phyloP scores from a whole-genome alignment of 1,140 invertebrate species.

The Artemia franciscana region DNA sequence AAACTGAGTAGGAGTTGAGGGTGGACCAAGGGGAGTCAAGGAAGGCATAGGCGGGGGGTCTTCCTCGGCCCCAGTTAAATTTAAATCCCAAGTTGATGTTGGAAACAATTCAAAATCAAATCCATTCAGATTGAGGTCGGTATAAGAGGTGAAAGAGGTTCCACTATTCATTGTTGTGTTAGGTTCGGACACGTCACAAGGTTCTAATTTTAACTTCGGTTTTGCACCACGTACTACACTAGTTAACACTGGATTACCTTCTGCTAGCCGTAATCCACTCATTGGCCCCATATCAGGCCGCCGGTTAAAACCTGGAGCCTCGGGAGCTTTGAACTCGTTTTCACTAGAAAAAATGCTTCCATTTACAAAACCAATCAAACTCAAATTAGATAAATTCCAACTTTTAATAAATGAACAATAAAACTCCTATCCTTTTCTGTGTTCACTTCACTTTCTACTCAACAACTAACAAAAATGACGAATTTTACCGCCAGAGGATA shows the following conservation, averaged over 20 bases:
- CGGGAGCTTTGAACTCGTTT: neutral
- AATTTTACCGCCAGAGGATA: no score
- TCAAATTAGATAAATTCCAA: no score
- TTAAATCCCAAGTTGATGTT: conserved; percentile 28
- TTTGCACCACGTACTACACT: conserved; percentile 6
- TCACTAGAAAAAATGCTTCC: neutral
- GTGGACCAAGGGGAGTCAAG: conserved; percentile 3
- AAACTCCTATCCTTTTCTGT: no score
- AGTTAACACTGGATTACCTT: conserved; percentile 8
- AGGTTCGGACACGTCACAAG: neutral
- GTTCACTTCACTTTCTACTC: no score
- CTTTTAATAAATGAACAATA: no score
- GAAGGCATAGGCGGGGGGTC: conserved; percentile 1
- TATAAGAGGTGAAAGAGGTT: conserved; percentile 11
- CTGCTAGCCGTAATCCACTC: neutral
- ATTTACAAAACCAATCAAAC: neutral
- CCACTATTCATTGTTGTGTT: neutral
- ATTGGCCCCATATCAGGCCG: neutral
- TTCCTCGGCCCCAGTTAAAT: conserved; percentile 10
- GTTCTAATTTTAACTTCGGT: neutral
- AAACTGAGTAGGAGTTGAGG: conserved; percentile 1
- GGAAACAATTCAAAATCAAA: conserved; percentile 32
- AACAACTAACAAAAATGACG: no score
- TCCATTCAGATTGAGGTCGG: conserved; percentile 18
- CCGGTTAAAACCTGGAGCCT: neutral